A percentile compares a stretch with the other conserved stretches of the same genome.
phyloP scores from a whole-genome alignment of 2,797 vertebrate genomes.

The Chaetophractus vellerosus region DNA sequence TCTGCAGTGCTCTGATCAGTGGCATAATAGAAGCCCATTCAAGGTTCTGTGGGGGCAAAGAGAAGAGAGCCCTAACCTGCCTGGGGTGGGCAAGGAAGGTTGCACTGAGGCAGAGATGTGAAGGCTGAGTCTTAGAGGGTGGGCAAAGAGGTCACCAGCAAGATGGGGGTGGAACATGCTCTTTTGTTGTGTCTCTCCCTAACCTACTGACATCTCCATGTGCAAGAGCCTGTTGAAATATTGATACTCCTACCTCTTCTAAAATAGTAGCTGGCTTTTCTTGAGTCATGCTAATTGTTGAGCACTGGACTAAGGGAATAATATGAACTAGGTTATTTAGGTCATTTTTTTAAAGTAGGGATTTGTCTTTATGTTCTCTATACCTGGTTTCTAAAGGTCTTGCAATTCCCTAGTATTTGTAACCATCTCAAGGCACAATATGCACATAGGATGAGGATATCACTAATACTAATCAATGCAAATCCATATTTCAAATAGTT shows the following conservation, averaged over 20 bases:
- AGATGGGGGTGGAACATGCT: background rate
- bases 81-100: background rate
- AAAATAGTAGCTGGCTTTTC: background rate
- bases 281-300: background rate
- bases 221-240: background rate
- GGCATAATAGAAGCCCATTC: background rate
- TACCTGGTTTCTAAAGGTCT: conserved; percentile 21
- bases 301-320: background rate
- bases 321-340: too few relatives aligned
- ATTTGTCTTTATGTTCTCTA: conserved; percentile 7
- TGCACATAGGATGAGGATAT: background rate
- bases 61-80: background rate
- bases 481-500: conserved; percentile 46
- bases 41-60: background rate
- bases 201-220: background rate
- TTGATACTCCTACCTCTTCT: background rate
- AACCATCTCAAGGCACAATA: background rate
- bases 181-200: background rate
- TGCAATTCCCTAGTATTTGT: conserved; percentile 17
- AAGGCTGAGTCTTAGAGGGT: background rate
- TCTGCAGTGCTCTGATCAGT: background rate
- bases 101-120: background rate
- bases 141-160: too few relatives aligned
- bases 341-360: background rate
- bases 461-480: background rate